These are phyloP conservation scores for Lithobates sylvaticus DNA, from an alignment of 2,797 vertebrate species.

Conservation along the genomic window DNA sequence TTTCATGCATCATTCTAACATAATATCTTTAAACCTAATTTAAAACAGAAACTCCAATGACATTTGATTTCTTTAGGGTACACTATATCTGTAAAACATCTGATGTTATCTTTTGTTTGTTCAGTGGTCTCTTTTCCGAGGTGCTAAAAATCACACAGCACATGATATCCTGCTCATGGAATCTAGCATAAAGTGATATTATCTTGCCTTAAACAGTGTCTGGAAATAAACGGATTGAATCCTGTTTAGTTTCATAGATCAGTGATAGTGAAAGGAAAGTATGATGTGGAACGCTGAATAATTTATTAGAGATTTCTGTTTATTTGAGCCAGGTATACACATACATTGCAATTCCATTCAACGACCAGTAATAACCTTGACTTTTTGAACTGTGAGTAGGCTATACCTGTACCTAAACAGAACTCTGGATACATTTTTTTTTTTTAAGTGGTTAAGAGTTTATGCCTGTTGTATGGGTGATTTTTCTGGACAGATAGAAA, in stretches of 20 bases:
- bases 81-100: background rate
- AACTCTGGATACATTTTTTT: no score
- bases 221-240: background rate
- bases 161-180: background rate
- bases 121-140: background rate
- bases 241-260: background rate
- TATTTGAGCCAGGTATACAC: background rate
- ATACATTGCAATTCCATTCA: no score
- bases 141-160: background rate
- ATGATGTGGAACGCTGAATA: background rate
- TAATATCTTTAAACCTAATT: background rate
- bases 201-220: background rate
- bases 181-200: background rate
- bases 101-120: constrained; percentile 15
- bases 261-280: background rate
- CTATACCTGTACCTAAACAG: background rate
- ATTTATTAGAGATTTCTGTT: background rate
- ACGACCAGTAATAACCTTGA: background rate
- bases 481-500: no score
- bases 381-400: no score
- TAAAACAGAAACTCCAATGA: background rate
- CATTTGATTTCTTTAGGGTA: background rate
- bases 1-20: background rate
- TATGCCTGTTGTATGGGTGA: no score
- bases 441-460: no score